Evolutionary conservation across 2,797 vertebrate species (phyloP).

Genomic region (Rhabdomys pumilio): DNA sequence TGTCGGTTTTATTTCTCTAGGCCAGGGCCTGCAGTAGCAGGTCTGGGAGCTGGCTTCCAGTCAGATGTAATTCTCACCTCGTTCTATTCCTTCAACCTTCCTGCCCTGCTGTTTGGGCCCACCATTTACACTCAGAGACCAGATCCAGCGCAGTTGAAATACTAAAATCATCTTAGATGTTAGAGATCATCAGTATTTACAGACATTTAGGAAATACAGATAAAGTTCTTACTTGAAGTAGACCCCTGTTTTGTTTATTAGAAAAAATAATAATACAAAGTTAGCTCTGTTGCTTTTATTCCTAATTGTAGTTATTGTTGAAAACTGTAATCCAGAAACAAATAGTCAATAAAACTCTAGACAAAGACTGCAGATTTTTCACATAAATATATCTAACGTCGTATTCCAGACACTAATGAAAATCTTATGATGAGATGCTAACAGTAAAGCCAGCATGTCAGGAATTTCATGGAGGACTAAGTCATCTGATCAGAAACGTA

Average conservation of each 20-base stretch:
- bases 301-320: slow-evolving; percentile 6
- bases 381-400: neutral
- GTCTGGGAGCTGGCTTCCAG: slow-evolving; percentile 75
- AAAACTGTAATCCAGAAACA: slow-evolving; percentile 21
- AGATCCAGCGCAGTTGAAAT: slow-evolving; percentile 71
- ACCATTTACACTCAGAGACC: slow-evolving; percentile 70
- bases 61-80: slow-evolving; percentile 72
- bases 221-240: slow-evolving; percentile 41
- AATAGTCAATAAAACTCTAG: slow-evolving; percentile 7
- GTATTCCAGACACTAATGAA: neutral
- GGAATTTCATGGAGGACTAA: neutral
- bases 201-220: slow-evolving; percentile 72
- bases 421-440: slow-evolving; percentile 14
- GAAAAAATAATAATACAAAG: slow-evolving; percentile 34
- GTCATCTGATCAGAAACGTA: neutral
- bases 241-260: slow-evolving; percentile 1
- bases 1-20: slow-evolving; percentile 86
- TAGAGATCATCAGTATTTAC: slow-evolving; percentile 58
- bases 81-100: neutral
- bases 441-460: neutral
- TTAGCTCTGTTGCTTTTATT: slow-evolving; percentile 14
- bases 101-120: slow-evolving; percentile 39
- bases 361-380: slow-evolving; percentile 13
- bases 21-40: slow-evolving; percentile 79
- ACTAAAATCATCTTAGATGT: slow-evolving; percentile 67